These are phyloP conservation scores for Balaeniceps rex DNA, from an alignment of 2,113 vertebrate genomes.

Conservation along the genomic window DNA sequence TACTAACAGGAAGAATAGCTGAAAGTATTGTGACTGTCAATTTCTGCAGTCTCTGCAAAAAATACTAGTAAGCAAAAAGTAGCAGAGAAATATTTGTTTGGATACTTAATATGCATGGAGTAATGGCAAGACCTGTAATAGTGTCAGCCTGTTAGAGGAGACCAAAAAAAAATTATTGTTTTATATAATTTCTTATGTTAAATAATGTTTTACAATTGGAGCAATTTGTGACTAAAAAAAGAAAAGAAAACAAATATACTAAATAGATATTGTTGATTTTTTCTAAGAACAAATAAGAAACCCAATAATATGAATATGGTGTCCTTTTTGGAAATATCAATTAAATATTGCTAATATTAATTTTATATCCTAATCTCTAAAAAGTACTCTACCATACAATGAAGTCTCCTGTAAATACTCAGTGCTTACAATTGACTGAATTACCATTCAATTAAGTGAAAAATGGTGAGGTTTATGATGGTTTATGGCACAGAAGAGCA, in stretches of 20 bases:
- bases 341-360: neutral
- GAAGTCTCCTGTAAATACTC: neutral
- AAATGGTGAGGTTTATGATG: neutral
- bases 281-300: neutral
- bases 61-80: neutral
- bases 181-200: neutral
- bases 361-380: neutral
- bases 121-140: neutral
- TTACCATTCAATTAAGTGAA: neutral
- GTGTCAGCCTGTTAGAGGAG: neutral
- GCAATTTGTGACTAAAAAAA: neutral
- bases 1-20: neutral
- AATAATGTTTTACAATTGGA: neutral
- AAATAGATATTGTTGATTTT: neutral
- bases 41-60: neutral
- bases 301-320: neutral
- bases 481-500: neutral
- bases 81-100: neutral
- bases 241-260: neutral
- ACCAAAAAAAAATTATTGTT: neutral
- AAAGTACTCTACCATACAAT: neutral
- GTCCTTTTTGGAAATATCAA: neutral
- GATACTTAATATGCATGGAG: neutral
- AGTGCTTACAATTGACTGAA: neutral
- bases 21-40: neutral